A percentile compares a stretch with the other conserved stretches of the same genome.
Evolutionary conservation across 2,113 vertebrate genomes (phyloP).

Genomic region (Columba livia): DNA sequence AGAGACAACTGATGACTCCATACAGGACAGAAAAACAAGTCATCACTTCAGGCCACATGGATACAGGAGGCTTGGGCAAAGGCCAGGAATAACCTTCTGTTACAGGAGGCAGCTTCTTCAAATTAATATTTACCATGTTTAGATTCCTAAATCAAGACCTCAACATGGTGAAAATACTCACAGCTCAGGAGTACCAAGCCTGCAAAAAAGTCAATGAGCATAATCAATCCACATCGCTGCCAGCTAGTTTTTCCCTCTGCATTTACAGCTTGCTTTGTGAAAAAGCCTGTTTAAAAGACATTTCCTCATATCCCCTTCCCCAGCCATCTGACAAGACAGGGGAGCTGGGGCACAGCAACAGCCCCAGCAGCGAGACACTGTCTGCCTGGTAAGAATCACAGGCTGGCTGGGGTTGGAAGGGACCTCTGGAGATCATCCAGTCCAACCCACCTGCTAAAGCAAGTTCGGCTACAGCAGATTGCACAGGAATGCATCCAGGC

Average conservation of each 20-base stretch:
- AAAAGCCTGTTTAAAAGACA: background rate
- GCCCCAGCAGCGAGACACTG: background rate
- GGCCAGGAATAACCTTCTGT: background rate
- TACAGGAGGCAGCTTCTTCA: background rate
- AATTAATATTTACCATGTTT: background rate
- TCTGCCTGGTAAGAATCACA: background rate
- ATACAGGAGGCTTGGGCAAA: background rate
- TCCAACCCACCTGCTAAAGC: too few relatives aligned
- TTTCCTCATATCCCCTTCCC: background rate
- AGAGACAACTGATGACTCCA: background rate
- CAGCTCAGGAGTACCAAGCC: background rate
- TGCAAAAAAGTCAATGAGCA: background rate
- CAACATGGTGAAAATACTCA: accelerated
- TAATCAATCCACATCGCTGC: background rate
- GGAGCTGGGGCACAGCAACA: background rate
- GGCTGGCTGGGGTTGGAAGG: too few relatives aligned
- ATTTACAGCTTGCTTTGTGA: background rate
- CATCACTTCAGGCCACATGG: background rate
- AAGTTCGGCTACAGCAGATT: too few relatives aligned
- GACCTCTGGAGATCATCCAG: too few relatives aligned
- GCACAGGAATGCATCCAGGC: too few relatives aligned
- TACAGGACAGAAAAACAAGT: background rate
- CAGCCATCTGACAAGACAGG: background rate
- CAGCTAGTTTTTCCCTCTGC: background rate
- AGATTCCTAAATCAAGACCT: background rate